These are phyloP conservation scores for Amyelois transitella DNA, from an alignment of 1,140 invertebrate species.

Conservation along the genomic window DNA sequence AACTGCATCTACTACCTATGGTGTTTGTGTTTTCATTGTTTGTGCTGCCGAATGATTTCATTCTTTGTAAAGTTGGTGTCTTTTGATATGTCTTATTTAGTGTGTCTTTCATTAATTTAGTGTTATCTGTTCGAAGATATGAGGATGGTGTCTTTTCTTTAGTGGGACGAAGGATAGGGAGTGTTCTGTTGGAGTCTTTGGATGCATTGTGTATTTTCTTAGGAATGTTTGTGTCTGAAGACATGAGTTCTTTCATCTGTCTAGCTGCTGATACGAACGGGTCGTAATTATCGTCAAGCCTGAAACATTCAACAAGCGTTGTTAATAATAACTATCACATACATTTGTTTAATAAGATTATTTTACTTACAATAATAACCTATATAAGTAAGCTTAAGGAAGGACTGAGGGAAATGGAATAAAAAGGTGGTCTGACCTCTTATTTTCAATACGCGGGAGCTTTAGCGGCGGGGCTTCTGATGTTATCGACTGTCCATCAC, in stretches of 20 bases:
- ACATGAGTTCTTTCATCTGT: conserved; percentile 73
- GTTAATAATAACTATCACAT: background rate
- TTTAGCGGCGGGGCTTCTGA: conserved; percentile 59
- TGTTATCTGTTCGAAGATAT: conserved; percentile 41
- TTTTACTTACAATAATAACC: background rate
- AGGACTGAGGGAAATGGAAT: conserved; percentile 1
- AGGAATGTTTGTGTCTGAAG: conserved; percentile 66
- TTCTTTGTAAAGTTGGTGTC: conserved; percentile 65
- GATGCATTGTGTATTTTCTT: conserved; percentile 52
- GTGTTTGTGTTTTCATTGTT: conserved; percentile 53
- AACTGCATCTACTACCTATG: conserved; percentile 63
- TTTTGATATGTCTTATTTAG: conserved; percentile 69
- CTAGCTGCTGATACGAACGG: conserved; percentile 69
- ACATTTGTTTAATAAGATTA: background rate
- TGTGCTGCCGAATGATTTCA: conserved; percentile 69
- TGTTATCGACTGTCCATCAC: conserved; percentile 37
- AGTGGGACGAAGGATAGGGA: conserved; percentile 47
- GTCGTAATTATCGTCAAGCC: conserved; percentile 65
- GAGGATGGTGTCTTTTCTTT: conserved; percentile 45
- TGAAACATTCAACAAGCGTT: conserved; percentile 39
- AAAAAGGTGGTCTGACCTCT: conserved; percentile 41
- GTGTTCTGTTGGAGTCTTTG: conserved; percentile 60
- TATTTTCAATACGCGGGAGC: conserved; percentile 56
- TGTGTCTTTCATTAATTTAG: conserved; percentile 67
- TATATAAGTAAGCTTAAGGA: background rate